Conservation (phyloP, 2,888 invertebrate species). For the Hydriomena furcata region DNA sequence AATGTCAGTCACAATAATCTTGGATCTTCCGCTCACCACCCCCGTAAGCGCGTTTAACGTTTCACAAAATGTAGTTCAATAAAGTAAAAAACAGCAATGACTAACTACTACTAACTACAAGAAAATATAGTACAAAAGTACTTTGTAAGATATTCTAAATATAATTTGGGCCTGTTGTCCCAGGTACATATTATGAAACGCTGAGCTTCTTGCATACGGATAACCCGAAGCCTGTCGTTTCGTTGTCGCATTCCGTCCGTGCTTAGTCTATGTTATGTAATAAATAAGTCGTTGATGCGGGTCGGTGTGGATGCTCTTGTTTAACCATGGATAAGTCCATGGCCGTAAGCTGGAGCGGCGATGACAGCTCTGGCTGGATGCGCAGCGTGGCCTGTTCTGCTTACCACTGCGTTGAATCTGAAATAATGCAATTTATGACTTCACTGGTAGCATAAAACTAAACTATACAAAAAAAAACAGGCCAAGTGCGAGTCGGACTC, state of each 20-base stretch:
- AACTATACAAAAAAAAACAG: neutral
- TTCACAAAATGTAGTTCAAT: conserved; percentile 73
- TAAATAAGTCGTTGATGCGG: conserved; percentile 63
- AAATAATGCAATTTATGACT: too few species aligned
- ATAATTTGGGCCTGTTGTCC: conserved; percentile 66
- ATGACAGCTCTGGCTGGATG: conserved; percentile 71
- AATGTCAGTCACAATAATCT: conserved; percentile 68
- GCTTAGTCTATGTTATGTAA: conserved; percentile 67
- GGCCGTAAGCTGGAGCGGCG: conserved; percentile 64
- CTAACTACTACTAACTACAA: conserved; percentile 71
- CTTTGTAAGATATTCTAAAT: conserved; percentile 40
- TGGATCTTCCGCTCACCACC: conserved; percentile 61
- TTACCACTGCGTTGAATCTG: conserved; percentile 85
- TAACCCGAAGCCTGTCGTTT: conserved; percentile 25
- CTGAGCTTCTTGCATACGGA: conserved; percentile 47
- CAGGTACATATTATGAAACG: conserved; percentile 76
- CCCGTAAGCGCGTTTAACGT: conserved; percentile 67
- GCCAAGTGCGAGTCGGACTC: too few species aligned
- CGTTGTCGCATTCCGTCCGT: conserved; percentile 59
- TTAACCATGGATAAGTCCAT: conserved; percentile 67
- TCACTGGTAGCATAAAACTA: neutral
- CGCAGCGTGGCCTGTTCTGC: conserved; percentile 81
- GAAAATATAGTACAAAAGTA: conserved; percentile 79
- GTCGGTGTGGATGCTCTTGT: conserved; percentile 33
- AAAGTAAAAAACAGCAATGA: conserved; percentile 52